These are phyloP conservation scores for Tylochromis polylepis DNA, from an alignment of 2,113 vertebrate genomes.

Conservation along the genomic window DNA sequence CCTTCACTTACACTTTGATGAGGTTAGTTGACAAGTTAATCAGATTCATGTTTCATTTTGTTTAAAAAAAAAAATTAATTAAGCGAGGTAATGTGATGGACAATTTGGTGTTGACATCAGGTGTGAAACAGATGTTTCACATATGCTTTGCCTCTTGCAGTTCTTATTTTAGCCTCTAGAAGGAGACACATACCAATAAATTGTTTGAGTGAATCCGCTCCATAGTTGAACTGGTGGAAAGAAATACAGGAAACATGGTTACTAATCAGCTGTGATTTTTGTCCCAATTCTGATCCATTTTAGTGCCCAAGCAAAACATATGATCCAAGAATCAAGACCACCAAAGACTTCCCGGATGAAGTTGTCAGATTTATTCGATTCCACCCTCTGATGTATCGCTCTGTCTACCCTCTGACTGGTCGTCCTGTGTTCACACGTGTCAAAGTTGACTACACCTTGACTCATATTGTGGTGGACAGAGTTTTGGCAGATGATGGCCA, in stretches of 20 bases:
- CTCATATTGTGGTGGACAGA: slow-evolving; percentile 90
- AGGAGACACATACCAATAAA: slow-evolving; percentile 45
- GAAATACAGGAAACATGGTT: background rate
- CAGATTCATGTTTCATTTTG: background rate
- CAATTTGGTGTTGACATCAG: background rate
- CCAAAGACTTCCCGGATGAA: slow-evolving; percentile 93
- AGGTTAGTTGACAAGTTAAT: slow-evolving; percentile 14
- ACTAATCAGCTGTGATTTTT: background rate
- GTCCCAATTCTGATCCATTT: background rate
- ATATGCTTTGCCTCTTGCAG: background rate
- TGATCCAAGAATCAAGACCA: slow-evolving; percentile 88
- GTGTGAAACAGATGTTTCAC: slow-evolving; percentile 24
- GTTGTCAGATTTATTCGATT: slow-evolving; percentile 89
- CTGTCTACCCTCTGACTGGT: slow-evolving; percentile 78
- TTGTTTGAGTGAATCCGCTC: background rate
- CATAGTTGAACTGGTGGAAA: background rate
- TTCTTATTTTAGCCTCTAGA: slow-evolving; percentile 46
- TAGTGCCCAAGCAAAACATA: slow-evolving; percentile 97
- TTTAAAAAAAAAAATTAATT: slow-evolving; percentile 21
- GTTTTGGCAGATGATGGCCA: slow-evolving; percentile 92
- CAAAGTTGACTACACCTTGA: slow-evolving; percentile 87
- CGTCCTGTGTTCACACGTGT: slow-evolving; percentile 85
- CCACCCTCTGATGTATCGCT: slow-evolving; percentile 87
- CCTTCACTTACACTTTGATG: background rate
- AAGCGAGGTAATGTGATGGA: background rate